phyloP scores from a whole-genome alignment of 2,888 invertebrate species.

The Microdon myrmicae region DNA sequence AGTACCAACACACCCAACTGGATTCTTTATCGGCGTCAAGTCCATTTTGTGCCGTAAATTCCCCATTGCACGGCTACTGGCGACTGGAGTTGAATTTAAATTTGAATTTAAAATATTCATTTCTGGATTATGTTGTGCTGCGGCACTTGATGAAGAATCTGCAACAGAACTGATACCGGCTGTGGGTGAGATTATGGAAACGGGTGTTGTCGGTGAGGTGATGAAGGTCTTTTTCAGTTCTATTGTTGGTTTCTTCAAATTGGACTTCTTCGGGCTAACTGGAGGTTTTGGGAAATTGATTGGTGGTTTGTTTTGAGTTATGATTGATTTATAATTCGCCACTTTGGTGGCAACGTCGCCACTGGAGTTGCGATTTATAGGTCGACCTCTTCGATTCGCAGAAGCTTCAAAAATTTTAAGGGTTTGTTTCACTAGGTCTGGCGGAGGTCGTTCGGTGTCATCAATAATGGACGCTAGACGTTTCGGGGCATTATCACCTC shows the following conservation, averaged over 20 bases:
- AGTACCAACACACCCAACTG: constrained; percentile 20
- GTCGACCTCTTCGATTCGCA: constrained; percentile 69
- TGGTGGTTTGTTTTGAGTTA: constrained; percentile 71
- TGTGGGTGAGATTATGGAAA: no score
- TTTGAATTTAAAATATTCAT: constrained; percentile 15
- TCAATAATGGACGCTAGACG: constrained; percentile 74
- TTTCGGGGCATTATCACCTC: constrained; percentile 68
- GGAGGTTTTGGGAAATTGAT: constrained; percentile 68
- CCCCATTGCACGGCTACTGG: constrained; percentile 48
- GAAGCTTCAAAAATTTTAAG: constrained; percentile 84
- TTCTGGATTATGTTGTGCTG: no score
- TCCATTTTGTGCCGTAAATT: constrained; percentile 35
- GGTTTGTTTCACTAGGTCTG: constrained; percentile 88
- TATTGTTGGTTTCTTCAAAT: constrained; percentile 11
- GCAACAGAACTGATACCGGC: no score
- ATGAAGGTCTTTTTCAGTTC: constrained; percentile 6
- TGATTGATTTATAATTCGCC: constrained; percentile 73
- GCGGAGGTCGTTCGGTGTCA: constrained; percentile 85
- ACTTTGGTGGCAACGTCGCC: constrained; percentile 74
- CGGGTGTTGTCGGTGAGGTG: constrained; percentile 2
- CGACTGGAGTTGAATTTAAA: constrained; percentile 36
- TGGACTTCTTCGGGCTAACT: constrained; percentile 58
- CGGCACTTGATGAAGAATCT: background rate
- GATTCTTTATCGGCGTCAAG: constrained; percentile 39
- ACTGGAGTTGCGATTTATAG: constrained; percentile 63